Evolutionary conservation across 1,140 invertebrate species (phyloP), one percentile per base, ranked within the genome.

Genomic region (Rhagoletis zephyria): DNA sequence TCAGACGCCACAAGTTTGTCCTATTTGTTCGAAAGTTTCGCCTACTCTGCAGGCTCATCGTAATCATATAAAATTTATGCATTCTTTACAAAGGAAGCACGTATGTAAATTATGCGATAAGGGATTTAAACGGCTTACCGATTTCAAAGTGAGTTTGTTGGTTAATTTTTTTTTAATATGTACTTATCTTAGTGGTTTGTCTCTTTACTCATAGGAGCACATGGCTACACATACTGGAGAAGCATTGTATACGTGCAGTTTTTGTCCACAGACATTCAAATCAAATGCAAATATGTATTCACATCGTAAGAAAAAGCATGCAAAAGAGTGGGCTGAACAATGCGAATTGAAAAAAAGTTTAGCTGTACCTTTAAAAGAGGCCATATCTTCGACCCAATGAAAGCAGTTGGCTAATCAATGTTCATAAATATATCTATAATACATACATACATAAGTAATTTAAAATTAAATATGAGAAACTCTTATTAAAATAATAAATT

Each of bases 281-380:
- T 92, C 90, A 1, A 92, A 91, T 87, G 92, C 91, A 0, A 93
- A 93, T 42, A 92, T 93, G 92, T 91, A 93, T 88, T 89, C 91
- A 5, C 92, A 93, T 81, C 90, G 91, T 4, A 93, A 93, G 85
- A 91, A 92, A 65, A 88, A 90, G 64, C 92, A 93, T 64, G 90
- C 89, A 16, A 90, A 92, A 56, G 92, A 93, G 45, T 93, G 91
- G 90, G 91, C 74, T n/a, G 51, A 81, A 10, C 48, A 56, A 14
- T 56, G 45, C n/a, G 74, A 14, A n/a, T 81, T 81, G n/a, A 81
- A 81, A 4, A 81, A 59, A 81, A 81, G 74, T 51, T 81, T 56
- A 30, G 74, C 74, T n/a, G 19, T 56, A 56, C 48, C 74, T 12
- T 51, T 56, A 30, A 81, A 81, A n/a, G 45, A 81, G 56, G 48